Base-by-base conservation (phyloP, 2,888 invertebrate species). In the Oegoconia quadripuncta region DNA sequence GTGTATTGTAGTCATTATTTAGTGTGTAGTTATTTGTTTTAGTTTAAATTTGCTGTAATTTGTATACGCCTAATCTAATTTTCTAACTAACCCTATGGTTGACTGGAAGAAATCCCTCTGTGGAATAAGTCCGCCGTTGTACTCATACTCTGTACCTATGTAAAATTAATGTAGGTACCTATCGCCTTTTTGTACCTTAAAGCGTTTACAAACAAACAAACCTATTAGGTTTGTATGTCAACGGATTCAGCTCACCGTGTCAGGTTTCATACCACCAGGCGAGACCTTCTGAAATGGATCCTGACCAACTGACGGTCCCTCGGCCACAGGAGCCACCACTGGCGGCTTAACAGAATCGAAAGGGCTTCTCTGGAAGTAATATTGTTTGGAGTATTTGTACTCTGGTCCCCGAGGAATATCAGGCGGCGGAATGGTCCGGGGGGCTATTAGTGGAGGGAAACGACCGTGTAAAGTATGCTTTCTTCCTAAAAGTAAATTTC, bases 401-500 rank as follows among this genome's bases (percentile, higher is more conserved):
- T 73, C 70, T 0, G 74, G 72, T 0, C 72, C 74, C 1, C 84
- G 66, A 13, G 79, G 76, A 28, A 83, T 53, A 1, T 77, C 73
- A 0, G 81, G 69, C 1, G 59, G 44, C 0, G 83, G 84, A 17
- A 83, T 64, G 6, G 74, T 56, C 7, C 86, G 65, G 2, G 83
- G 55, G 1, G 86, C 42, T 1, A 81, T 0, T 0, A 50, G 13
- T 11, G 78, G 72, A 1, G 63, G 58, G 50, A 75, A 84, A 2
- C 86, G 69, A 5, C 53, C 55, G 36, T 79, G 81, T 3, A 64
- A 48, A 6, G 39, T 58, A 35, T 74, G 67, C 38, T 65, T 59
- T 16, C 83, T 66, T 8, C 86, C 86, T 25, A 86, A 48, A 18
- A 83, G 55, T 49, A 81, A 61, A 1, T 74, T 51, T 16, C 86